phyloP scores from a whole-genome alignment of 2,113 vertebrate genomes.

The Pardalotus punctatus region DNA sequence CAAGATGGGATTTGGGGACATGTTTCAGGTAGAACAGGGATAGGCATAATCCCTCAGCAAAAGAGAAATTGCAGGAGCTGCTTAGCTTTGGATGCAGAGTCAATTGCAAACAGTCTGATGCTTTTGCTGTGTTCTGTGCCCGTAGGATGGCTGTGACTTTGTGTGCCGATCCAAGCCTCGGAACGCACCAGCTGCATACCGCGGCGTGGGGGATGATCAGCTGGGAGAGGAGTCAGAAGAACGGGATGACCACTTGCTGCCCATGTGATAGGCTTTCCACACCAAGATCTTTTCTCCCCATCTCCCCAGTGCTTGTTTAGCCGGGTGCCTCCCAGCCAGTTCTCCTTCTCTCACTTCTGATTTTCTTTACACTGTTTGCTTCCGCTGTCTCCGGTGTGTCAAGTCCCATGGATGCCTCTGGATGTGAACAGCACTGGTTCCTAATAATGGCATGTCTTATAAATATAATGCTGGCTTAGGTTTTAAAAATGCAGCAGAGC shows the following conservation, averaged over 20 bases:
- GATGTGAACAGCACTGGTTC: neutral
- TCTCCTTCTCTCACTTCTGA: constrained; percentile 6
- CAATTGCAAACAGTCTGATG: neutral
- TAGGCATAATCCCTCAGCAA: neutral
- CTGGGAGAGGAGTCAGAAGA: constrained; percentile 91
- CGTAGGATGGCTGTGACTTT: constrained; percentile 95
- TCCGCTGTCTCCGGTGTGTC: neutral
- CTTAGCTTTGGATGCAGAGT: neutral
- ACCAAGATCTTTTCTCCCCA: neutral
- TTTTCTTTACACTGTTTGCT: constrained; percentile 32
- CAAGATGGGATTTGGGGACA: neutral
- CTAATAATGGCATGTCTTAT: neutral
- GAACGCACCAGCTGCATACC: constrained; percentile 79
- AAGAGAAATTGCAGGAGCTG: neutral
- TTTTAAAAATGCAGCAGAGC: neutral
- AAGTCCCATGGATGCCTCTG: neutral
- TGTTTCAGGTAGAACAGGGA: neutral
- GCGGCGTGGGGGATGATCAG: constrained; percentile 84
- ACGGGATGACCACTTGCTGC: constrained; percentile 92
- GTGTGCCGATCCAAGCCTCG: constrained; percentile 88
- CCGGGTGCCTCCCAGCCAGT: constrained; percentile 44
- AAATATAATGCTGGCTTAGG: neutral
- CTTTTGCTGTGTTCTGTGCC: neutral
- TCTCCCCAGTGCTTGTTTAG: constrained; percentile 41
- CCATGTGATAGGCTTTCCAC: constrained; percentile 58